A percentile compares a stretch with the other conserved stretches of the same genome.
phyloP scores from a whole-genome alignment of 2,797 vertebrate species.

The Anas acuta region DNA sequence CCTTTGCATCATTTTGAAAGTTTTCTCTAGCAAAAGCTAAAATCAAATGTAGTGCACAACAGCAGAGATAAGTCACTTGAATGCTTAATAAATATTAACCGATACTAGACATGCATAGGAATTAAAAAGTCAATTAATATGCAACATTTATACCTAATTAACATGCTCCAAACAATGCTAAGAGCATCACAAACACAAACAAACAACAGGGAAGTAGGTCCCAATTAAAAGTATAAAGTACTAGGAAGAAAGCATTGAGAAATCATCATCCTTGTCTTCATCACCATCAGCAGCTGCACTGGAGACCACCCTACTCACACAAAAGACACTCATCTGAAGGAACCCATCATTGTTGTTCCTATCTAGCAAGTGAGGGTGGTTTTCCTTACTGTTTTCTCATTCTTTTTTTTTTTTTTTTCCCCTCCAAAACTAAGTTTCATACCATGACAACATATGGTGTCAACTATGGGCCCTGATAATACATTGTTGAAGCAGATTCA shows the following conservation, averaged over 20 bases:
- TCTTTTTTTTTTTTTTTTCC: background rate
- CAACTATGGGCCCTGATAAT: background rate
- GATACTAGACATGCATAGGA: background rate
- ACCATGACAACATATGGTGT: too few species aligned
- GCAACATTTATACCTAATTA: background rate
- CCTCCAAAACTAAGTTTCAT: background rate
- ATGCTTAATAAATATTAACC: background rate
- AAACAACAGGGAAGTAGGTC: background rate
- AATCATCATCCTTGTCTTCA: background rate
- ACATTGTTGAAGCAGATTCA: too few species aligned
- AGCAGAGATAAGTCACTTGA: background rate
- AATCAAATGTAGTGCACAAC: background rate
- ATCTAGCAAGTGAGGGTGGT: too few species aligned
- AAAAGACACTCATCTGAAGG: background rate
- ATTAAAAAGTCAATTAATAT: background rate
- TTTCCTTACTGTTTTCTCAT: background rate
- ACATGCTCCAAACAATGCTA: background rate
- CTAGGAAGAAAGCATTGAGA: background rate
- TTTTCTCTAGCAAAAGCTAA: too few species aligned
- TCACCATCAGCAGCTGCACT: background rate
- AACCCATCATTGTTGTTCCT: background rate
- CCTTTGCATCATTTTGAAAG: background rate
- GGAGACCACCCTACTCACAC: background rate
- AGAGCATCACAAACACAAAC: background rate
- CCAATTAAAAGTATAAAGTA: background rate